Conservation (phyloP, 2,888 invertebrate species). For the Drosophila prostipennis region DNA sequence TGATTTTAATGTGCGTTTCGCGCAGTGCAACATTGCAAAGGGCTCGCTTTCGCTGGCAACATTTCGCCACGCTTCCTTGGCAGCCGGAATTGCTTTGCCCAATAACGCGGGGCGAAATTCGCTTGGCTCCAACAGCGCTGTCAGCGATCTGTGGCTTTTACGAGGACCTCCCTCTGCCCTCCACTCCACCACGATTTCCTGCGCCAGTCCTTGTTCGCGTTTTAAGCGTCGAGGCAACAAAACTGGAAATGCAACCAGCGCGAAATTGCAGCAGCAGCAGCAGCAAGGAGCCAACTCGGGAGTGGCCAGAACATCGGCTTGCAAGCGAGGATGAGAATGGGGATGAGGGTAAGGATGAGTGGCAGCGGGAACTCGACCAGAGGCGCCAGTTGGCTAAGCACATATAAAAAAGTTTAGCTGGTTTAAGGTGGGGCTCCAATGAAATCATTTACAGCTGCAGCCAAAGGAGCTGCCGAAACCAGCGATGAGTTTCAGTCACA, state of each 20-base stretch:
- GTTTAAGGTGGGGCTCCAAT: conserved; percentile 73
- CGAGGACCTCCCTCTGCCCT: conserved; percentile 40
- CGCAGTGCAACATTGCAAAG: conserved; percentile 54
- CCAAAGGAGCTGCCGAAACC: conserved; percentile 40
- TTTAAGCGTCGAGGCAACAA: conserved; percentile 60
- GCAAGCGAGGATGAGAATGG: neutral
- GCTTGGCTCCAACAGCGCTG: conserved; percentile 70
- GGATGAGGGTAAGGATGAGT: neutral
- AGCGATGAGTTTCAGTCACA: conserved; percentile 12
- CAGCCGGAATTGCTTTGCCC: conserved; percentile 63
- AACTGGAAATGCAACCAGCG: conserved; percentile 76
- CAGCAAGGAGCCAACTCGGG: conserved; percentile 37
- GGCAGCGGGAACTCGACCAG: conserved; percentile 19
- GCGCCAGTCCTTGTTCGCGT: conserved; percentile 33
- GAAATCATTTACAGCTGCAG: conserved; percentile 68
- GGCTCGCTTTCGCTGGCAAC: conserved; percentile 29
- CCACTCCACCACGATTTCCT: neutral
- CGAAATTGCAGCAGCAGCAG: conserved; percentile 64
- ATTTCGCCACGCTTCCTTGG: conserved; percentile 66
- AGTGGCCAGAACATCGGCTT: conserved; percentile 15
- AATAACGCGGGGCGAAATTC: conserved; percentile 71
- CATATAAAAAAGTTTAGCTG: conserved; percentile 75
- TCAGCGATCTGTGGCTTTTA: conserved; percentile 74
- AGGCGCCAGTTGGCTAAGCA: conserved; percentile 77
- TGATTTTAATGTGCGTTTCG: conserved; percentile 35